phyloP scores from a whole-genome alignment of 2,888 invertebrate species.

The Entomobrya multifasciata region DNA sequence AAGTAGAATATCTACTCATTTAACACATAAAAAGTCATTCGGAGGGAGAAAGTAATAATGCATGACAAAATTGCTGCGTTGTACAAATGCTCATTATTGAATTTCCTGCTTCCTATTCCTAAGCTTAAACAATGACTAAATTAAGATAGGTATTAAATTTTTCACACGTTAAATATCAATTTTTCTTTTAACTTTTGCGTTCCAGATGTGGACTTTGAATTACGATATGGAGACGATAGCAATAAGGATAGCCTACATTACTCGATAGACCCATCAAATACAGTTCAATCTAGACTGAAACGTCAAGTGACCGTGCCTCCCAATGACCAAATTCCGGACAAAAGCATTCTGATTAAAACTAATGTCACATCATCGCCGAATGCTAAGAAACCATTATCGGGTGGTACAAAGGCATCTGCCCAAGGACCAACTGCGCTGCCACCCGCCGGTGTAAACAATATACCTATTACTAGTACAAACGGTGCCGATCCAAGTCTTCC shows the following conservation, averaged over 20 bases:
- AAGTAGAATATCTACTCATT: too few species aligned
- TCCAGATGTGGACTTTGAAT: conserved; percentile 50
- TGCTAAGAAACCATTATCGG: conserved; percentile 59
- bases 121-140: too few species aligned
- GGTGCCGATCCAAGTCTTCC: conserved; percentile 57
- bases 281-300: conserved; percentile 40
- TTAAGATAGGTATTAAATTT: too few species aligned
- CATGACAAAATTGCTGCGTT: too few species aligned
- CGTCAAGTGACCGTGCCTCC: conserved; percentile 66
- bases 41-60: too few species aligned
- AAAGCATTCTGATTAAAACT: conserved; percentile 53
- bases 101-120: too few species aligned
- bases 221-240: conserved; percentile 19
- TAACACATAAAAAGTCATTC: too few species aligned
- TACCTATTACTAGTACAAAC: conserved; percentile 53
- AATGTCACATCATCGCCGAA: background rate
- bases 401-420: conserved; percentile 16
- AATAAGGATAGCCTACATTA: conserved; percentile 49
- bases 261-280: conserved; percentile 49
- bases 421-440: conserved; percentile 46
- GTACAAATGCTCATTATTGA: too few species aligned
- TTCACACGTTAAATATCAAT: background rate
- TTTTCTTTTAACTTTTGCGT: background rate
- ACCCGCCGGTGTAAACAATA: background rate
- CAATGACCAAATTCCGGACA: conserved; percentile 29